Evolutionary conservation across 2,797 vertebrate genomes (phyloP).

Genomic region (Uromys caudimaculatus): DNA sequence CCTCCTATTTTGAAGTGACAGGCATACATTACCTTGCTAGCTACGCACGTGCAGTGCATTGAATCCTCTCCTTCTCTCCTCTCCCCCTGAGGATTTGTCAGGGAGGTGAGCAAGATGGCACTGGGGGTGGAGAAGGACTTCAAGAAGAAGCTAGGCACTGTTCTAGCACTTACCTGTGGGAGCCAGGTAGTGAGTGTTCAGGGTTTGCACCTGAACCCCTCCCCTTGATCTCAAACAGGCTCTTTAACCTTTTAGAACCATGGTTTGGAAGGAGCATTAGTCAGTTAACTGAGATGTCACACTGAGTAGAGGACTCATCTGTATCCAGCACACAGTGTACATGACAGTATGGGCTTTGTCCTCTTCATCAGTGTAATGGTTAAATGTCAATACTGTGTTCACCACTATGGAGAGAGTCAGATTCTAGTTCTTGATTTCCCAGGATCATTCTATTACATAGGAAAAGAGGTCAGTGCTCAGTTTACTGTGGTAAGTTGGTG

Average conservation of each 20-base stretch:
- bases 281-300: not conserved
- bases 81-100: not conserved
- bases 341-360: rapidly evolving
- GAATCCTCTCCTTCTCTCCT: not conserved
- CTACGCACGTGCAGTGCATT: not conserved
- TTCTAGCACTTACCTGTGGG: not conserved
- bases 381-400: not conserved
- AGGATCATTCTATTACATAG: not conserved
- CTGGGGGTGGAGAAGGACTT: not conserved
- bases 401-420: rapidly evolving
- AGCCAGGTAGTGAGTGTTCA: not conserved
- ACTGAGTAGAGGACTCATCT: rapidly evolving
- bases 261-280: constrained; percentile 3
- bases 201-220: not conserved
- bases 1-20: not conserved
- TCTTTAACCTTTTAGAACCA: not conserved
- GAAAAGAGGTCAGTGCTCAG: not conserved
- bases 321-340: not conserved
- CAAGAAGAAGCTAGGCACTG: not conserved
- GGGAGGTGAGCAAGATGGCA: not conserved
- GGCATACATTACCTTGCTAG: not conserved
- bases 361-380: rapidly evolving
- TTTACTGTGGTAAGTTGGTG: rapidly evolving
- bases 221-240: not conserved
- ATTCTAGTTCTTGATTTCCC: not conserved